A percentile compares a stretch with the other conserved stretches of the same genome.
Evolutionary conservation across 1,140 invertebrate genomes (phyloP).

Genomic region (Kradibia gibbosae): DNA sequence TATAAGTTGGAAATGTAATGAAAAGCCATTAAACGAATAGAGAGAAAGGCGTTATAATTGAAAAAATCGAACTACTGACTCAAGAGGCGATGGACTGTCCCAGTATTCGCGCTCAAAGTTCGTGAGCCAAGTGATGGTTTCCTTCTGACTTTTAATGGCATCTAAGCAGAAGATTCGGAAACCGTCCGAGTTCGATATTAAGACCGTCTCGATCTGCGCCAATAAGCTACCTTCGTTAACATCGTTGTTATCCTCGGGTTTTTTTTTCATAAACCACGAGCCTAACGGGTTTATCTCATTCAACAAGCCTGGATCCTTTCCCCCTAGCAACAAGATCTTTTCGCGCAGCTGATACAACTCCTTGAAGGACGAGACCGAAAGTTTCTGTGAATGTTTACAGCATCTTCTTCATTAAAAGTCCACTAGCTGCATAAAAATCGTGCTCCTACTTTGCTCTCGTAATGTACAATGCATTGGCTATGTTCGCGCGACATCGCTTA

Average conservation of each 20-base stretch:
- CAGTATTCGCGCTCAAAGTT: conserved; percentile 26
- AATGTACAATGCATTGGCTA: background rate
- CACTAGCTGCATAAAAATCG: background rate
- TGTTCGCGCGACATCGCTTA: background rate
- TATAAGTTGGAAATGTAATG: background rate
- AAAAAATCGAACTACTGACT: too few relatives aligned
- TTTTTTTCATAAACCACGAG: background rate
- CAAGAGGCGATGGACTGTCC: background rate
- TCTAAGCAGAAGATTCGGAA: conserved; percentile 51
- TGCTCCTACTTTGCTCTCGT: background rate
- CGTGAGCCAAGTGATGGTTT: conserved; percentile 51
- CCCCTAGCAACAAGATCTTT: conserved; percentile 57
- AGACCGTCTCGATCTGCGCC: conserved; percentile 44
- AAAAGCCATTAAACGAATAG: background rate
- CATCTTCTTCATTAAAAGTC: background rate
- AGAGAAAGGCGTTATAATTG: background rate
- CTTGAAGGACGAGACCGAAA: conserved; percentile 49
- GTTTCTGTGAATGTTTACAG: conserved; percentile 50
- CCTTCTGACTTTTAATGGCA: conserved; percentile 49
- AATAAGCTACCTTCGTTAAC: conserved; percentile 45
- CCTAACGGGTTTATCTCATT: conserved; percentile 50
- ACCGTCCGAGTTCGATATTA: conserved; percentile 47
- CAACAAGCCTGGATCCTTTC: conserved; percentile 60
- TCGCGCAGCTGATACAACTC: conserved; percentile 60
- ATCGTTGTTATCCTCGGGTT: background rate